Conservation (phyloP, 1,140 invertebrate genomes). For the Drosophila leontia region DNA sequence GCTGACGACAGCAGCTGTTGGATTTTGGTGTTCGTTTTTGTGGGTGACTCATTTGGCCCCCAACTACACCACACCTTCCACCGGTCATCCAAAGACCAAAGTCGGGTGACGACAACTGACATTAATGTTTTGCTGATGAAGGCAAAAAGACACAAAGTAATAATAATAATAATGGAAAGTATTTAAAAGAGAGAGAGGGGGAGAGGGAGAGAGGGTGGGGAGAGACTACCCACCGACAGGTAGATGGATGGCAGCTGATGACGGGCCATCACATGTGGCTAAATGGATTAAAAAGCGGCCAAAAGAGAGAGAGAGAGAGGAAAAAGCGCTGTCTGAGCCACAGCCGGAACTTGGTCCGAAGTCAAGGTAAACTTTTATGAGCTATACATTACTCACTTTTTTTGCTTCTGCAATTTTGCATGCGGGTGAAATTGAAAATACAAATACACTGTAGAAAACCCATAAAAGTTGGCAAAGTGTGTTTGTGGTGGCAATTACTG, state of each 20-base stretch:
- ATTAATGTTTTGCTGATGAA: conserved; percentile 74
- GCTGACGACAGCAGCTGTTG: conserved; percentile 65
- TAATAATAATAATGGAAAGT: conserved; percentile 82
- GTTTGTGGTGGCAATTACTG: conserved; percentile 35
- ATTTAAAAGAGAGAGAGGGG: conserved; percentile 59
- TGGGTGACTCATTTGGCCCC: conserved; percentile 55
- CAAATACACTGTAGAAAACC: background rate
- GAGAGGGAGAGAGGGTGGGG: conserved; percentile 8
- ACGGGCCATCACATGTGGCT: conserved; percentile 74
- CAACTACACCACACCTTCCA: background rate
- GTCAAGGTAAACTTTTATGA: conserved; percentile 75
- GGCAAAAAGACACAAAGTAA: conserved; percentile 61
- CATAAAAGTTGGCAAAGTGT: conserved; percentile 28
- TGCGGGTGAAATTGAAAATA: conserved; percentile 71
- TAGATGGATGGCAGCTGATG: conserved; percentile 65
- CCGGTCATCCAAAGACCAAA: background rate
- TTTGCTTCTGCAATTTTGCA: conserved; percentile 24
- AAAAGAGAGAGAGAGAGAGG: conserved; percentile 21
- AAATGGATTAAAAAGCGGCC: conserved; percentile 76
- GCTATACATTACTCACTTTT: conserved; percentile 23
- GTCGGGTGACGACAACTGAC: conserved; percentile 39
- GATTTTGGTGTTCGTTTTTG: conserved; percentile 4
- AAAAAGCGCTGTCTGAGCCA: conserved; percentile 45
- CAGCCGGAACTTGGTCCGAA: conserved; percentile 71
- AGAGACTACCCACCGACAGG: conserved; percentile 32